Percentiles rank a stretch among this genome's conserved stretches.
phyloP scores from a whole-genome alignment of 2,888 invertebrate genomes.

The Limnephilus marmoratus region DNA sequence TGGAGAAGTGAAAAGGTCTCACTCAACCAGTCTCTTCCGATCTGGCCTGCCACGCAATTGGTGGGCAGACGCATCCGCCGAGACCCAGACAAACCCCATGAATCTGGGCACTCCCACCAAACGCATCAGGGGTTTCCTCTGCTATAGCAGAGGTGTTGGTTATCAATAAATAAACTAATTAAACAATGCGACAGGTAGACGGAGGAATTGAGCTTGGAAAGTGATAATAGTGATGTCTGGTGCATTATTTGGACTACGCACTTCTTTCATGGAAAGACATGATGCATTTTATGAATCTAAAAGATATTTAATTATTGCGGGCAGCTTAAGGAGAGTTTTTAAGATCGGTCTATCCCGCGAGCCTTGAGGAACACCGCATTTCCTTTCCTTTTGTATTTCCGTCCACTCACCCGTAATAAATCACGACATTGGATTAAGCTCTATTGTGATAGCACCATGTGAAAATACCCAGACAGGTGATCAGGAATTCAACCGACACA shows the following conservation, averaged over 20 bases:
- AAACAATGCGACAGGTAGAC: no score
- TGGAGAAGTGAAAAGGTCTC: no score
- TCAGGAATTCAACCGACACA: neutral
- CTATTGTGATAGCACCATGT: neutral
- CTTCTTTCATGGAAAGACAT: neutral
- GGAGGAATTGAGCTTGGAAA: neutral
- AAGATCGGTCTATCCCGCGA: neutral
- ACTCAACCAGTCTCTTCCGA: no score
- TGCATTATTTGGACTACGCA: neutral
- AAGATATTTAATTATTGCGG: neutral
- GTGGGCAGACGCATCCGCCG: no score
- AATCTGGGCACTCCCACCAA: no score
- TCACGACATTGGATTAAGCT: neutral
- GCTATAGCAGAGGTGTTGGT: no score
- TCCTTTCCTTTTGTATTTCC: neutral
- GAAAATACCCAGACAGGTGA: neutral
- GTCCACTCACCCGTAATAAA: neutral
- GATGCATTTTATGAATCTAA: neutral
- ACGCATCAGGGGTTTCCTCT: no score
- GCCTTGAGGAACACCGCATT: neutral
- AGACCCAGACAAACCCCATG: no score
- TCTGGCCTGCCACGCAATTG: no score
- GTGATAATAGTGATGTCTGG: neutral
- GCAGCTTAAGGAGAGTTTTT: neutral
- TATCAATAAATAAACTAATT: neutral